Evolutionary conservation across 2,888 invertebrate genomes (phyloP).

Genomic region (Drosophila ustulata): DNA sequence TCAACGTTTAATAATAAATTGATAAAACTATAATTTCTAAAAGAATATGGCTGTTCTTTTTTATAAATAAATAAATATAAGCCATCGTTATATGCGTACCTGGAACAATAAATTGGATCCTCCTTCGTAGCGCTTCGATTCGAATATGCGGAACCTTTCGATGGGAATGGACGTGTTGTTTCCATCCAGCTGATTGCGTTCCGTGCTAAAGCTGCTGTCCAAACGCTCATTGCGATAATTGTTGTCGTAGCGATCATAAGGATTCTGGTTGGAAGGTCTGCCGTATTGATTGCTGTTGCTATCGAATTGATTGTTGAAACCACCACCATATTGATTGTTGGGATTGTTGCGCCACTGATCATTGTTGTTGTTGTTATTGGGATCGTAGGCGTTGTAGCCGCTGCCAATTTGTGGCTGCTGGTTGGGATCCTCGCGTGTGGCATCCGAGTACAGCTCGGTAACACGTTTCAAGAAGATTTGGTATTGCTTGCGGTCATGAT

Average conservation of each 20-base stretch:
- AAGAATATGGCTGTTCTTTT: no score
- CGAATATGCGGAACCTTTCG: conserved; percentile 91
- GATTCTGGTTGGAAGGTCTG: conserved; percentile 53
- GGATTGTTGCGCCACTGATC: conserved; percentile 61
- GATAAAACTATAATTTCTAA: no score
- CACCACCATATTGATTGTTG: not conserved
- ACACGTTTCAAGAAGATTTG: conserved; percentile 89
- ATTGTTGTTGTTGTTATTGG: conserved; percentile 45
- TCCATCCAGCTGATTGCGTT: conserved; percentile 68
- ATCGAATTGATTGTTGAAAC: conserved; percentile 45
- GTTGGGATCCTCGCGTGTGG: conserved; percentile 61
- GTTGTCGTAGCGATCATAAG: conserved; percentile 59
- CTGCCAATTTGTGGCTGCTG: conserved; percentile 52
- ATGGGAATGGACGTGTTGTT: conserved; percentile 75
- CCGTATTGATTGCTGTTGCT: conserved; percentile 41
- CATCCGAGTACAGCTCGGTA: conserved; percentile 86
- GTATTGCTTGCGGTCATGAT: conserved; percentile 85
- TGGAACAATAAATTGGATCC: conserved; percentile 92
- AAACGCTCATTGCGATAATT: conserved; percentile 77
- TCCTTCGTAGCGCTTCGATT: conserved; percentile 89
- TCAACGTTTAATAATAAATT: not conserved
- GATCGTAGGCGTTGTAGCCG: conserved; percentile 49
- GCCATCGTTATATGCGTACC: conserved; percentile 84
- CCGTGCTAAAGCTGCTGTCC: conserved; percentile 81
- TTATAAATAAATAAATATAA: no score